These are phyloP conservation scores for Gracilinanus agilis DNA, from an alignment of 2,113 vertebrate species.

Conservation along the genomic window DNA sequence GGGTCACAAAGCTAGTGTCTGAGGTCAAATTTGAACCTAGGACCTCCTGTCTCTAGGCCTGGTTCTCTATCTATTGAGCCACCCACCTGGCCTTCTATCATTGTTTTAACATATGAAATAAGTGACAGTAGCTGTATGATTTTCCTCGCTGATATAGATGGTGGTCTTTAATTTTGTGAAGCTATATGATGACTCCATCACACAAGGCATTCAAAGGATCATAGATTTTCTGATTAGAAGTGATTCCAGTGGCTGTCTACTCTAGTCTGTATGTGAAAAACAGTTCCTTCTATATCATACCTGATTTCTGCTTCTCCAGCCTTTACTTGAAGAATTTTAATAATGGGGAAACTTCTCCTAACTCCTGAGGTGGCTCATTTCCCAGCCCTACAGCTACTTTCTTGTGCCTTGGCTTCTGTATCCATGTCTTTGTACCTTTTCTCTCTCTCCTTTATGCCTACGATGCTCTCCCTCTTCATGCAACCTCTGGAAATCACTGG, in stretches of 20 bases:
- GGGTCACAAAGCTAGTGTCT: too few relatives aligned
- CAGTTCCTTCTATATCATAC: background rate
- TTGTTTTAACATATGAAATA: background rate
- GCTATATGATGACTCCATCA: background rate
- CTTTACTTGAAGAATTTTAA: background rate
- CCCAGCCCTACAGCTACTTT: background rate
- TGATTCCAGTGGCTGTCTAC: background rate
- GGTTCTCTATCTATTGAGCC: too few relatives aligned
- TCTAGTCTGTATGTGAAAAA: background rate
- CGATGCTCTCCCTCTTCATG: background rate
- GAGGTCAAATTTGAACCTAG: too few relatives aligned
- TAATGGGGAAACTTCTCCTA: background rate
- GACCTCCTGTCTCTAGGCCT: too few relatives aligned
- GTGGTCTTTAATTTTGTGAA: background rate
- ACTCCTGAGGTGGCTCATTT: background rate
- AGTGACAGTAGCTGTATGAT: background rate
- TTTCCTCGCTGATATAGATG: background rate
- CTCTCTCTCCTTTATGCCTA: background rate
- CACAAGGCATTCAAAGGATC: background rate
- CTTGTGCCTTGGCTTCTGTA: background rate
- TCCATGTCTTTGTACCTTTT: background rate
- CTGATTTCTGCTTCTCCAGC: background rate
- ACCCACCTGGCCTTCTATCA: too few relatives aligned
- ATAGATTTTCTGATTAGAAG: background rate
- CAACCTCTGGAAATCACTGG: background rate